Evolutionary conservation across 37 sponge, comb jelly and placozoan genomes (phyloP).

Genomic region (Eunapius fragilis): DNA sequence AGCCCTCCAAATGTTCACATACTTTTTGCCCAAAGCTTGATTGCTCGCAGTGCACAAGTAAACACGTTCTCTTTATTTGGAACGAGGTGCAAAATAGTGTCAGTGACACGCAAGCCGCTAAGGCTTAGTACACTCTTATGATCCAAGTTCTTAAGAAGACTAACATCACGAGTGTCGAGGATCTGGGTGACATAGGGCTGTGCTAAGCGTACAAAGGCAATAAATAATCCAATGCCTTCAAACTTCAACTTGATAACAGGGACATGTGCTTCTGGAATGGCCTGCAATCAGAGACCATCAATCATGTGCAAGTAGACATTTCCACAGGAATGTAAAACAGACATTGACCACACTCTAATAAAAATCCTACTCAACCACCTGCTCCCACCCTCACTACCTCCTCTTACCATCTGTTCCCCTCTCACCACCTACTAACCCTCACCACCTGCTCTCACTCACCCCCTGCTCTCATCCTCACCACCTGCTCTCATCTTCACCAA

Average conservation of each 20-base stretch:
- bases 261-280: constrained; percentile 95
- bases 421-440: too few relatives aligned
- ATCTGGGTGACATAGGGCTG: constrained; percentile 77
- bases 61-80: constrained; percentile 92
- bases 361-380: too few relatives aligned
- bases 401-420: too few relatives aligned
- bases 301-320: not conserved
- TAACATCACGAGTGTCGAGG: constrained; percentile 78
- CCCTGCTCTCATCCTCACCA: too few relatives aligned
- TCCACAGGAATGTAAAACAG: too few relatives aligned
- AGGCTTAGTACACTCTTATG: constrained; percentile 88
- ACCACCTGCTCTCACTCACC: too few relatives aligned
- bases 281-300: constrained; percentile 30
- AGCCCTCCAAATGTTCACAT: too few relatives aligned
- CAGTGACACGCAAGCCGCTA: constrained; percentile 97
- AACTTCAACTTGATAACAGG: constrained; percentile 97
- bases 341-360: too few relatives aligned
- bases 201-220: constrained; percentile 93
- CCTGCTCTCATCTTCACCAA: too few relatives aligned
- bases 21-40: constrained; percentile 99
- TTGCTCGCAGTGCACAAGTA: constrained; percentile 86
- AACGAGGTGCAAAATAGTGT: constrained; percentile 94
- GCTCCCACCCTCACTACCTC: too few relatives aligned
- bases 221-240: constrained; percentile 95
- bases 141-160: constrained; percentile 95